Evolutionary conservation across 23 tunicate species (phyloP).

Genomic region (Phallusia fumigata): DNA sequence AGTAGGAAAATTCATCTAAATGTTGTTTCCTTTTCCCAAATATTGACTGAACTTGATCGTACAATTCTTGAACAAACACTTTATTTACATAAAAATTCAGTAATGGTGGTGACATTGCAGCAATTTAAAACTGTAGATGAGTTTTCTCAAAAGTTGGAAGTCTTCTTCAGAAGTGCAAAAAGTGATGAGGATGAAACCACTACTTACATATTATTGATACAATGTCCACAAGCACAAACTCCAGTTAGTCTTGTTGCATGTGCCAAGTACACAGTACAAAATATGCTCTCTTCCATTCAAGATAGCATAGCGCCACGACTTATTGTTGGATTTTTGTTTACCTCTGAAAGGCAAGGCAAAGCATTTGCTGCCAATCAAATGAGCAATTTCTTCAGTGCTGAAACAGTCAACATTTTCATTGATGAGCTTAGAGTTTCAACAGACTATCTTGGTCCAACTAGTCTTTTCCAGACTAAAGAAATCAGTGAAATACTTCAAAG

Average conservation of each 20-base stretch:
- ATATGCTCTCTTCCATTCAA: slow-evolving; percentile 21
- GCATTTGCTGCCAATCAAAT: background rate
- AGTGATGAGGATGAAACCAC: background rate
- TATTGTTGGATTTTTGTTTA: slow-evolving; percentile 56
- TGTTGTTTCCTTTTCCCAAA: slow-evolving; percentile 58
- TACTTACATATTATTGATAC: slow-evolving; percentile 32
- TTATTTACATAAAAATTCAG: slow-evolving; percentile 2
- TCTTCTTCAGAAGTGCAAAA: slow-evolving; percentile 15
- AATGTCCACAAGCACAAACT: slow-evolving; percentile 65
- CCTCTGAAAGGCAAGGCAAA: slow-evolving; percentile 42
- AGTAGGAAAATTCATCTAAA: too few species aligned
- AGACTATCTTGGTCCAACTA: slow-evolving; percentile 52
- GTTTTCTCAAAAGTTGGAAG: slow-evolving; percentile 28
- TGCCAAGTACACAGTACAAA: slow-evolving; percentile 59
- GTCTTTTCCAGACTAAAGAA: too few species aligned
- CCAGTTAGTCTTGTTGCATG: slow-evolving; percentile 60
- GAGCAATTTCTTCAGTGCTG: slow-evolving; percentile 32
- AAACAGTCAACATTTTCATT: slow-evolving; percentile 27
- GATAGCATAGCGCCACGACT: background rate
- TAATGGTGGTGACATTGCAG: slow-evolving; percentile 56
- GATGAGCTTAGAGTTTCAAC: slow-evolving; percentile 64
- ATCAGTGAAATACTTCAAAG: too few species aligned
- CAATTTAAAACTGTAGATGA: slow-evolving; percentile 68
- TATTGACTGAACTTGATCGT: slow-evolving; percentile 48
- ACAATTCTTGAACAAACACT: slow-evolving; percentile 24